Percentiles rank a stretch among this genome's conserved stretches.
Evolutionary conservation across 2,113 vertebrate genomes (phyloP).

Genomic region (Myrmecobius fasciatus): DNA sequence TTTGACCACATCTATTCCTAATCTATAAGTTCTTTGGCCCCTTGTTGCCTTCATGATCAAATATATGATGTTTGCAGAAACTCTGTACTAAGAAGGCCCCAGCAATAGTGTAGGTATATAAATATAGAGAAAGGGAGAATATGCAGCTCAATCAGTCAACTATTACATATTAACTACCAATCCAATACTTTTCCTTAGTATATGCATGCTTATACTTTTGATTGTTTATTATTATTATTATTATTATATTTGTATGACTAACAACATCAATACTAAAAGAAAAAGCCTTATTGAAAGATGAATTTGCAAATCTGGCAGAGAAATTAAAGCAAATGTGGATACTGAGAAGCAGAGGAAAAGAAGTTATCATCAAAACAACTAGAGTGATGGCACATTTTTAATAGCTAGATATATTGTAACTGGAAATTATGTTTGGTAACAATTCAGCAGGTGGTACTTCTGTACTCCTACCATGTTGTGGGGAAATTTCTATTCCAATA

Average conservation of each 20-base stretch:
- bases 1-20: background rate
- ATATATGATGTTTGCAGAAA: background rate
- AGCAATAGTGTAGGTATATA: no score
- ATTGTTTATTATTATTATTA: background rate
- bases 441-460: conserved; percentile 38
- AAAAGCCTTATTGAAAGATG: background rate
- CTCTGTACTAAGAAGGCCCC: no score
- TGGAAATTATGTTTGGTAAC: conserved; percentile 55
- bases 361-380: background rate
- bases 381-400: background rate
- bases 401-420: background rate
- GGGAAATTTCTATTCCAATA: conserved; percentile 45
- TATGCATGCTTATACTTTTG: background rate
- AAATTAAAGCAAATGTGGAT: background rate
- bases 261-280: background rate
- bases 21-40: background rate
- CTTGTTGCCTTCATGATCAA: background rate
- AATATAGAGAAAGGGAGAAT: no score
- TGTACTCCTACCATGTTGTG: conserved; percentile 39
- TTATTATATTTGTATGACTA: background rate
- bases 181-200: background rate
- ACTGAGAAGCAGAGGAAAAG: background rate
- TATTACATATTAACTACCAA: background rate
- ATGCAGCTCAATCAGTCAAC: no score
- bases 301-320: background rate